Evolutionary conservation across 1,140 invertebrate genomes (phyloP).

Genomic region (Ectropis grisescens): DNA sequence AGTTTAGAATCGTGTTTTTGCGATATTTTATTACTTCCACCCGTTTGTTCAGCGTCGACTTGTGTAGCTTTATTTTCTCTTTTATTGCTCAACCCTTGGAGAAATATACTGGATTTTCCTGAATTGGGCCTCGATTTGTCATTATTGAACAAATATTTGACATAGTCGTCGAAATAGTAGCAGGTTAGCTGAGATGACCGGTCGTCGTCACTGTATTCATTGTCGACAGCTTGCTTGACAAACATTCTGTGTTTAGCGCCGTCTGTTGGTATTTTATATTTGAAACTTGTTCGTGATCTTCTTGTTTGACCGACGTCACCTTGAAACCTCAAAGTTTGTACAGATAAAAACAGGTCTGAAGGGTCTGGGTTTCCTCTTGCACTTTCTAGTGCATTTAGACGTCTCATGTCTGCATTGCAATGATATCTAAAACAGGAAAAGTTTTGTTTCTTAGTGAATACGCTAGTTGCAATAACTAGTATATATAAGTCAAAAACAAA

Average conservation of each 20-base stretch:
- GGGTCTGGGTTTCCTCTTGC: conserved; percentile 9
- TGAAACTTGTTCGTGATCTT: conserved; percentile 42
- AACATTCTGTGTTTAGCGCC: conserved; percentile 51
- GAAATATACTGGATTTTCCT: conserved; percentile 30
- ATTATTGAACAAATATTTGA: conserved; percentile 37
- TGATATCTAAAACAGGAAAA: too few species aligned
- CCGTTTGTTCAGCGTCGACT: conserved; percentile 15
- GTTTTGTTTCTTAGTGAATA: too few species aligned
- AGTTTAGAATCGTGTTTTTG: conserved; percentile 8
- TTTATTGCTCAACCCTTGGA: conserved; percentile 11
- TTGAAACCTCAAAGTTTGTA: conserved; percentile 51
- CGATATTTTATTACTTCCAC: conserved; percentile 14
- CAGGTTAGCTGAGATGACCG: conserved; percentile 31
- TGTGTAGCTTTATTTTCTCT: conserved; percentile 13
- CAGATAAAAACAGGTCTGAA: conserved; percentile 36
- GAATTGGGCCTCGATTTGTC: conserved; percentile 35
- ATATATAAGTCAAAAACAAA: too few species aligned
- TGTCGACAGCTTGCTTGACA: conserved; percentile 40
- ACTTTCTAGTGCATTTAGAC: conserved; percentile 10
- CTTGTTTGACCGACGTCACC: conserved; percentile 33
- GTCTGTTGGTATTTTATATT: conserved; percentile 35
- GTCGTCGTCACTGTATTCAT: conserved; percentile 20
- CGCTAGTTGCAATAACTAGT: too few species aligned
- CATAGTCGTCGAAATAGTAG: conserved; percentile 50
- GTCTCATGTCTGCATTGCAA: too few species aligned